A percentile compares a stretch with the other conserved stretches of the same genome.
Conservation (phyloP, 2,797 vertebrate species). For the Propithecus perrieri region DNA sequence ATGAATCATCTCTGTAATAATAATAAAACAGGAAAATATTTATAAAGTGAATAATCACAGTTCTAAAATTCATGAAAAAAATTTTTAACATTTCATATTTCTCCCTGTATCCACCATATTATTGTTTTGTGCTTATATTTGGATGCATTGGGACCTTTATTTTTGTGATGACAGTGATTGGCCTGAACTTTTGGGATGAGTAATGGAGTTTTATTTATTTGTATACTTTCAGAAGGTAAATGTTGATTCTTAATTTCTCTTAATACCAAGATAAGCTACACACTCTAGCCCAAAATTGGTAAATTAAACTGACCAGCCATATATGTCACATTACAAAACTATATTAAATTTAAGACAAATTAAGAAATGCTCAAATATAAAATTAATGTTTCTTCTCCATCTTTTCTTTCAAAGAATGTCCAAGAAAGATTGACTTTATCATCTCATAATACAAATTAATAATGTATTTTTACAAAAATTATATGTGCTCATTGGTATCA, state of each 20-base stretch:
- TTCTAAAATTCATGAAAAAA: slow-evolving; percentile 8
- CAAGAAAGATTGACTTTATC: neutral
- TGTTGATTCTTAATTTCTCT: neutral
- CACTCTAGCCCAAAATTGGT: neutral
- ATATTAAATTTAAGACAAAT: neutral
- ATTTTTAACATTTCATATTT: slow-evolving; percentile 4
- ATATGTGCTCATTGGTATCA: neutral
- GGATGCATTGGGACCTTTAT: neutral
- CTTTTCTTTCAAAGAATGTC: neutral
- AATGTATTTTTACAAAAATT: neutral
- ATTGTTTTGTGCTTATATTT: neutral
- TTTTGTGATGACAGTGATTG: neutral
- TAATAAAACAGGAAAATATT: neutral
- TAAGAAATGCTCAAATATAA: neutral
- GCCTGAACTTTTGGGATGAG: neutral
- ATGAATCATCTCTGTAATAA: neutral
- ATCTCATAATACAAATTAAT: neutral
- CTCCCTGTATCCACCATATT: neutral
- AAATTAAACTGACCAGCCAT: neutral
- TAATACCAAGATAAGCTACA: neutral
- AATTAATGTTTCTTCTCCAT: neutral
- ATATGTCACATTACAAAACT: neutral
- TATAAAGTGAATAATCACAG: neutral
- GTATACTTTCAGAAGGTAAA: neutral
- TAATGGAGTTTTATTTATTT: neutral